Base-by-base conservation (phyloP, 2,888 invertebrate genomes). In the Polydrusus pterygomalis region DNA sequence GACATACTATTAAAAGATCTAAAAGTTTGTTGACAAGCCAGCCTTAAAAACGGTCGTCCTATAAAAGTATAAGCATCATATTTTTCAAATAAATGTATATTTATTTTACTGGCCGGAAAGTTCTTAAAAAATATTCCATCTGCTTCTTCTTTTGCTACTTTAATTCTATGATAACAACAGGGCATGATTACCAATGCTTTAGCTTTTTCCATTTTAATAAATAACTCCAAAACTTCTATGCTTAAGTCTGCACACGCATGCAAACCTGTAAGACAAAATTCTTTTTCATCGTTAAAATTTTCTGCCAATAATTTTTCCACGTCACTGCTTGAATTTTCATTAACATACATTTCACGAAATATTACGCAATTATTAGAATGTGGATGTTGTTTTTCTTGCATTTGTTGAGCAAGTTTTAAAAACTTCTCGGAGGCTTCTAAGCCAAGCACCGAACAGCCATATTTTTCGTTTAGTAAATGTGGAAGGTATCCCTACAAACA, bases 171-270 rank as follows among this genome's bases (percentile, higher is more conserved):
- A 82, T 95, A 95, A 83, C 95, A 95, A 83, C 95, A 95, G 3
- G 95, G 93, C 90, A 95, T 92, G 13, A 95, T 88, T 56, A 93
- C 89, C 20, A 94, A 84, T 15, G 90, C 86, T 76, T 88, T 89
- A 0, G 91, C 91, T 43, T 87, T 85, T 8, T 88, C 83, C 85
- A 93, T 90, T 81, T 90, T 87, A 49, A 90, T 83, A 86, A 94
- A 95, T 79, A 94, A 87, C 81, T 91, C 89, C 63, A 94, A 89
- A 9, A 93, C 91, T 70, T 90, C 89, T 20, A 94, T 89, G 49
- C 93, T 92, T 71, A 95, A 89, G 88, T 95, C 95, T 0, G 93
- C 95, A 83, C 95, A 95, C 7, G 94, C 92, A 84, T 95, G 95
- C 9, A 95, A 89, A 0, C 95, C 95, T 75, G 91, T 88, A 78